Percentiles rank a stretch among this genome's conserved stretches.
These are phyloP conservation scores for Pachypanchax playfairii DNA, from an alignment of 2,113 vertebrate genomes.

Conservation along the genomic window DNA sequence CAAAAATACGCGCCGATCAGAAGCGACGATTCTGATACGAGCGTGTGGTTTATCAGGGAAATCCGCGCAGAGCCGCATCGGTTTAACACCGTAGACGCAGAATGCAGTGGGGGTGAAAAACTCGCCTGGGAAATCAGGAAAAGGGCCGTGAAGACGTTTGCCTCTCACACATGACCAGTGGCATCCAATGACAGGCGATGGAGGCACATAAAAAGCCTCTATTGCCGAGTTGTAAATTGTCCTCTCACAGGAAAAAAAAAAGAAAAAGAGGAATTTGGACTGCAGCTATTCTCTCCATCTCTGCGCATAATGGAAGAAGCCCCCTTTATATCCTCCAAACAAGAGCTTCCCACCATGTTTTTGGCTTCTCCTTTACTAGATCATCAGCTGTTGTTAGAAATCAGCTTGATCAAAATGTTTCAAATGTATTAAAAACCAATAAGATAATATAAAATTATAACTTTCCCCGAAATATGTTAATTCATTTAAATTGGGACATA, in stretches of 20 bases:
- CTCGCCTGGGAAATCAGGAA: conserved; percentile 94
- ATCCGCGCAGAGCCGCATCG: conserved; percentile 88
- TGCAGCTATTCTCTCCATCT: conserved; percentile 92
- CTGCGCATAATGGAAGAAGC: conserved; percentile 87
- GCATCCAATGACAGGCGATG: conserved; percentile 97
- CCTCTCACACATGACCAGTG: conserved; percentile 97
- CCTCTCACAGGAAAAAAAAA: too few relatives aligned
- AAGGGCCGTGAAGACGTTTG: conserved; percentile 96
- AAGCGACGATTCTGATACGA: conserved; percentile 42
- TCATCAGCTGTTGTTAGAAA: neutral
- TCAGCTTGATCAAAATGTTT: neutral
- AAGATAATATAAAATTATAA: neutral
- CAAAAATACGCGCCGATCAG: conserved; percentile 31
- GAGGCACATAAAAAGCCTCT: conserved; percentile 97
- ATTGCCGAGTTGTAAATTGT: conserved; percentile 99
- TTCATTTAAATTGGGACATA: too few relatives aligned
- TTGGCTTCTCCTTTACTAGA: neutral
- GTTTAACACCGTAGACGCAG: conserved; percentile 88
- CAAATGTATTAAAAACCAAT: neutral
- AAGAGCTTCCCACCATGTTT: neutral
- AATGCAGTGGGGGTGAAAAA: conserved; percentile 89
- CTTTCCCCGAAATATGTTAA: too few relatives aligned
- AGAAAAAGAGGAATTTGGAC: conserved; percentile 95
- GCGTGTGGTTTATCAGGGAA: conserved; percentile 68
- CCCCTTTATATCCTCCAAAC: conserved; percentile 64